These are phyloP conservation scores for Temnothorax unifasciatus DNA, from an alignment of 2,888 invertebrate species.

Conservation along the genomic window DNA sequence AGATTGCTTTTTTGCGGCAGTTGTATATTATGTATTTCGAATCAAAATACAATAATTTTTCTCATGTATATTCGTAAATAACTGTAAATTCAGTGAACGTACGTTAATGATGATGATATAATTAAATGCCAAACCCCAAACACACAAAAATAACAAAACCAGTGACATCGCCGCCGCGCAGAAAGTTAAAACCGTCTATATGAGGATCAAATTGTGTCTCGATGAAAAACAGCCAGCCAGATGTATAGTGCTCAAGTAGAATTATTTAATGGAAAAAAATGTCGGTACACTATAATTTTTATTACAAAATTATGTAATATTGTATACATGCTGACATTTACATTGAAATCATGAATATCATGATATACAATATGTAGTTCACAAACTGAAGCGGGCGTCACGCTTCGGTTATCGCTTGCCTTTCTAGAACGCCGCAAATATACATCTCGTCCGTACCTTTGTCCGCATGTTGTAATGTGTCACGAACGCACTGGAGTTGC, in stretches of 20 bases:
- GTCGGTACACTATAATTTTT: background rate
- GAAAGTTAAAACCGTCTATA: background rate
- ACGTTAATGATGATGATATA: too few species aligned
- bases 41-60: background rate
- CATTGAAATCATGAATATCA: constrained; percentile 75
- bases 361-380: constrained; percentile 37
- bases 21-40: background rate
- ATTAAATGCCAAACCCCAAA: too few species aligned
- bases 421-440: constrained; percentile 66
- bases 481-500: background rate
- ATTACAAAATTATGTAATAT: constrained; percentile 18
- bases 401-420: constrained; percentile 67
- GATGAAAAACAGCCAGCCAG: background rate
- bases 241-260: background rate
- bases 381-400: constrained; percentile 63
- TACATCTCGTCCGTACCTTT: background rate
- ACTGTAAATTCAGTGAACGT: too few species aligned
- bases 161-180: too few species aligned
- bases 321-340: constrained; percentile 73
- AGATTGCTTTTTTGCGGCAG: background rate
- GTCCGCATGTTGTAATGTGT: background rate
- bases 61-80: background rate
- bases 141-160: too few species aligned
- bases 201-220: background rate
- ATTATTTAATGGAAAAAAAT: background rate